phyloP scores from a whole-genome alignment of 2,888 invertebrate genomes.

The Tiliacea citrago region DNA sequence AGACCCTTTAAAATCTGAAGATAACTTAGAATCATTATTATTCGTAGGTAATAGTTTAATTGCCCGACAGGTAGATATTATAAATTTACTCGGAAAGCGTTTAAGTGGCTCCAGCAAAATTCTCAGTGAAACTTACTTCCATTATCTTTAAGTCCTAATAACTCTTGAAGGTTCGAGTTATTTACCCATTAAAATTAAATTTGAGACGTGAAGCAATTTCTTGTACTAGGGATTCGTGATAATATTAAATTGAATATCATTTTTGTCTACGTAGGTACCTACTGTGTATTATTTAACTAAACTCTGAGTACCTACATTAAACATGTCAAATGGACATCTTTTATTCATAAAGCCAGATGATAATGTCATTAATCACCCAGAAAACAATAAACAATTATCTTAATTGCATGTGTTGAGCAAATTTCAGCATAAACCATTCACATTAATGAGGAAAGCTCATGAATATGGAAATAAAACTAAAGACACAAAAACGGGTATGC shows the following conservation, averaged over 20 bases:
- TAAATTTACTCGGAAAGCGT: constrained; percentile 40
- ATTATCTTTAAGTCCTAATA: constrained; percentile 52
- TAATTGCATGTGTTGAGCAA: constrained; percentile 12
- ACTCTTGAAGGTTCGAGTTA: constrained; percentile 42
- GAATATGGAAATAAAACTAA: constrained; percentile 10
- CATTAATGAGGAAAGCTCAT: constrained; percentile 5
- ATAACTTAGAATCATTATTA: constrained; percentile 23
- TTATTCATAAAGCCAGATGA: constrained; percentile 15
- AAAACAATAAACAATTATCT: constrained; percentile 22
- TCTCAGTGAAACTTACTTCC: constrained; percentile 43
- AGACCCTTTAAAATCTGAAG: not conserved
- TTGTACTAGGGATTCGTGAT: not conserved
- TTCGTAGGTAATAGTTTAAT: constrained; percentile 43
- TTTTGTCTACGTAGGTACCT: not conserved
- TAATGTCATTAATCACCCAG: not conserved
- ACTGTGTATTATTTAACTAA: not conserved
- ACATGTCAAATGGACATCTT: not conserved
- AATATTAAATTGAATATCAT: constrained; percentile 8
- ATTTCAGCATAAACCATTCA: constrained; percentile 12
- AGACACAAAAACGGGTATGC: not conserved
- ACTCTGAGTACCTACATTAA: not conserved
- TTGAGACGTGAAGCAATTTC: constrained; percentile 23
- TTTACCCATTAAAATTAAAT: constrained; percentile 51
- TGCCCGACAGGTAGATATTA: constrained; percentile 45
- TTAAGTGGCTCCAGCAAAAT: constrained; percentile 43